A percentile compares a stretch with the other conserved stretches of the same genome.
Conservation (phyloP, 2,797 vertebrate species). For the Sparidentex hasta region DNA sequence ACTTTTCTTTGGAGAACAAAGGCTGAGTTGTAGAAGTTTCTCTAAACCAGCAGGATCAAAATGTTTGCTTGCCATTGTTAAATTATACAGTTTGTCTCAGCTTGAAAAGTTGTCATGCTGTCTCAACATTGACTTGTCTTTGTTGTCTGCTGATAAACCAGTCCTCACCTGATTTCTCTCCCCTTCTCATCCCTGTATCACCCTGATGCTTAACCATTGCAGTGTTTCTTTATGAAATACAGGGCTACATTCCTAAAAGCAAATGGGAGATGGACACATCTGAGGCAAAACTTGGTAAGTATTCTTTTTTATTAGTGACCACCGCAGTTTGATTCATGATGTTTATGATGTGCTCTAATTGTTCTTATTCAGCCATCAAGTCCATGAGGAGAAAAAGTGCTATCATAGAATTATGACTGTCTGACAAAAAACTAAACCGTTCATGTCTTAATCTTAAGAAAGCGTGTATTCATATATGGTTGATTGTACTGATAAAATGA, state of each 20-base stretch:
- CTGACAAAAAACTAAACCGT: not conserved
- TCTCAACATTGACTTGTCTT: constrained; percentile 58
- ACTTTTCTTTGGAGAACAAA: constrained; percentile 17
- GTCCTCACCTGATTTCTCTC: constrained; percentile 51
- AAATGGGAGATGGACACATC: constrained; percentile 99
- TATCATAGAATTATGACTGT: not conserved
- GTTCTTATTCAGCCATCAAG: not conserved
- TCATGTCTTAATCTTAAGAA: not conserved
- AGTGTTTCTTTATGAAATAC: constrained; percentile 98
- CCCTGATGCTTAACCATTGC: constrained; percentile 90
- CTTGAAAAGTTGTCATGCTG: constrained; percentile 29
- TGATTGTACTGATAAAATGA: not conserved
- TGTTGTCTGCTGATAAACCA: constrained; percentile 75
- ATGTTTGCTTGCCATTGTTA: constrained; percentile 68
- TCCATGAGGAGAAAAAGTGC: not conserved
- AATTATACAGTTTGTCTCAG: constrained; percentile 20
- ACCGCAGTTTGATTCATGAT: not conserved
- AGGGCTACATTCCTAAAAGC: constrained; percentile 99
- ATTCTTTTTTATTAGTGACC: constrained; percentile 41
- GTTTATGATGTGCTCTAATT: not conserved
- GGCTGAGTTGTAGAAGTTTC: constrained; percentile 28
- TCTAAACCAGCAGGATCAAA: constrained; percentile 27
- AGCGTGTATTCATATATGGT: not conserved
- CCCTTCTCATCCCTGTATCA: constrained; percentile 47
- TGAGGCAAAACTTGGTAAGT: constrained; percentile 99